Base-by-base conservation (phyloP, 2,113 vertebrate genomes). In the Sarotherodon lohbergeri region DNA sequence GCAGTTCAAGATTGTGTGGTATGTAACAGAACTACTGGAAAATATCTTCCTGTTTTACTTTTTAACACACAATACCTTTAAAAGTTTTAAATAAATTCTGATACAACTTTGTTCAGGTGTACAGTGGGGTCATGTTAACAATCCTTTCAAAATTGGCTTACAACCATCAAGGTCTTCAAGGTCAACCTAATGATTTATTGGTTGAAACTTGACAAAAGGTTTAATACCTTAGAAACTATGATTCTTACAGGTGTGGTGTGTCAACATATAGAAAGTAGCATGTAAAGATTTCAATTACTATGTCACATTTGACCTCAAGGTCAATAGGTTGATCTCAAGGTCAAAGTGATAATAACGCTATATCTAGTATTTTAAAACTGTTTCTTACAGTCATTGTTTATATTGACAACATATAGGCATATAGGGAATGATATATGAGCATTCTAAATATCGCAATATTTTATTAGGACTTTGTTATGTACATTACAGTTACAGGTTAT, bases 1-100 rank as follows among this genome's bases (percentile, higher is more conserved):
- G 85, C 61, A 3, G 88, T 98, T 29, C 96, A 91, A 16, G 96
- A 97, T 83, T 98, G 98, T 14, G 73, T 95, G 97, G 98, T 98
- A 94, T 48, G 96, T 86, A 12, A 32, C 10, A 46, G 43, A 29
- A 50, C 27, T 78, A 32, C 46, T n/a, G 10, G 29, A 50, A 78
- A 52, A 52, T 78, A 19, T 52, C 27, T 78, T 34, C 73, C 46
- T 19, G 19, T 32, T 78, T 34, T 9, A 54, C 4, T 13, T 66
- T 66, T 79, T 22, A 22, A 22, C 22, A 39, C 61, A 66, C 61
- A 66, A 66, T 39, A 39, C 17, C 61, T n/a, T n/a, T 36, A n/a
- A 66, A 66, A 66, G 10, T n/a, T 39, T 66, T 66, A 13, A 66
- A 66, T 39, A 36, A n/a, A 39, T 66, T 66, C 61, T 63, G 59